Conservation (phyloP, 2,888 invertebrate species). For the Acleris cristana region DNA sequence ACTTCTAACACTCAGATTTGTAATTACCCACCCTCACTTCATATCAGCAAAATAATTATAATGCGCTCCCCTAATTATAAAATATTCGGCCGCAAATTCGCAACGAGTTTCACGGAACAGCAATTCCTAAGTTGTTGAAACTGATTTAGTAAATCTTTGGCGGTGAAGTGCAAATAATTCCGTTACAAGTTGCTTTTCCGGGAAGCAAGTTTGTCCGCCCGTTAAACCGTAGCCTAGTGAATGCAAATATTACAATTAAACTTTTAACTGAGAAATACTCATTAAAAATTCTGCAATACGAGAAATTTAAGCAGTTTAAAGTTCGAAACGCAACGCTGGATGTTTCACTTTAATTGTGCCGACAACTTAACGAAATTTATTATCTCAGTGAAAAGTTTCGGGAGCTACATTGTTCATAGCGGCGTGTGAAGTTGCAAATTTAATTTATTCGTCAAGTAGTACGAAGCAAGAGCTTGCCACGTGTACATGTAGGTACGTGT, state of each 20-base stretch:
- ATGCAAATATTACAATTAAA: background rate
- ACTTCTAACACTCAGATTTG: slow-evolving; percentile 44
- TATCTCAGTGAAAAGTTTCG: slow-evolving; percentile 57
- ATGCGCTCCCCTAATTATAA: slow-evolving; percentile 43
- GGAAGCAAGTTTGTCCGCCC: slow-evolving; percentile 3
- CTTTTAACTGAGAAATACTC: slow-evolving; percentile 6
- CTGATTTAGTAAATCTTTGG: slow-evolving; percentile 55
- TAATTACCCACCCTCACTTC: slow-evolving; percentile 54
- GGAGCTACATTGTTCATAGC: slow-evolving; percentile 54
- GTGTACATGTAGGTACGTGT: slow-evolving; percentile 9
- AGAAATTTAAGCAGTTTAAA: slow-evolving; percentile 22
- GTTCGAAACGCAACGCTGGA: slow-evolving; percentile 47
- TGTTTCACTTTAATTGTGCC: slow-evolving; percentile 54
- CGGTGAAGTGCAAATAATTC: slow-evolving; percentile 37
- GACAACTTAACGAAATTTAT: slow-evolving; percentile 57
- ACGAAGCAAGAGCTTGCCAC: slow-evolving; percentile 29
- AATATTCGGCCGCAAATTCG: slow-evolving; percentile 47
- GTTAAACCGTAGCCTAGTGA: background rate
- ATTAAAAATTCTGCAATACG: slow-evolving; percentile 18
- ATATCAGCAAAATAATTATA: slow-evolving; percentile 55
- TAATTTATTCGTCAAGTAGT: slow-evolving; percentile 49
- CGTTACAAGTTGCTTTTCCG: slow-evolving; percentile 1
- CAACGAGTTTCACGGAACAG: slow-evolving; percentile 21
- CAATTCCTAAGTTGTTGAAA: slow-evolving; percentile 50
- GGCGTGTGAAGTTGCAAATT: slow-evolving; percentile 52